Evolutionary conservation across 2,888 invertebrate genomes (phyloP).

Genomic region (Platypus cylindrus): DNA sequence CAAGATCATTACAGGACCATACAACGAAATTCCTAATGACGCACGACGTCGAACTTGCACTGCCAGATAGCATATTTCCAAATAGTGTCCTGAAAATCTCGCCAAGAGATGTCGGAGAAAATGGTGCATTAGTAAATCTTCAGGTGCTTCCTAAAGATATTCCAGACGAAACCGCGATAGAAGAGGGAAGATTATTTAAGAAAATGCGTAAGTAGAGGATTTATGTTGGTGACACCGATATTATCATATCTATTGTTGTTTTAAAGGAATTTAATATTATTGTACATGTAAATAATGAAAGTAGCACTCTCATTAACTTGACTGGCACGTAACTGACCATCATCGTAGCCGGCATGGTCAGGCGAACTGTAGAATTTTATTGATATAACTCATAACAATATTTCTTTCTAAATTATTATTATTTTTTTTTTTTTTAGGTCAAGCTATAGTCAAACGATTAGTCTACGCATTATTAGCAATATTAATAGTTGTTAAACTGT

Average conservation of each 20-base stretch:
- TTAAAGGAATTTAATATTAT: too few species aligned
- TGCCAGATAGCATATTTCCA: slow-evolving; percentile 62
- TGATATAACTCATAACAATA: too few species aligned
- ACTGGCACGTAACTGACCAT: too few species aligned
- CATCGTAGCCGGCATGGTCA: too few species aligned
- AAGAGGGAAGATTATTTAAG: slow-evolving; percentile 46
- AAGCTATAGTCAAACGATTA: slow-evolving; percentile 1
- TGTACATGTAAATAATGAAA: too few species aligned
- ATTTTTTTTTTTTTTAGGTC: too few species aligned
- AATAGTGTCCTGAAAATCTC: slow-evolving; percentile 62
- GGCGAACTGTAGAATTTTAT: too few species aligned
- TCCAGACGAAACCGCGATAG: slow-evolving; percentile 31
- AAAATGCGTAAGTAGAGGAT: slow-evolving; percentile 49
- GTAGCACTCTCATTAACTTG: too few species aligned
- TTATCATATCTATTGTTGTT: not conserved
- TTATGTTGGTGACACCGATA: not conserved
- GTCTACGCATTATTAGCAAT: slow-evolving; percentile 60
- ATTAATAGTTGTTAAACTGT: slow-evolving; percentile 62
- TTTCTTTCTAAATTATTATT: too few species aligned
- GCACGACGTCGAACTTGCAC: slow-evolving; percentile 57
- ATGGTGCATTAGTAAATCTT: slow-evolving; percentile 61
- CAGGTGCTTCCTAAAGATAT: slow-evolving; percentile 51
- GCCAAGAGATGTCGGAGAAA: slow-evolving; percentile 59
- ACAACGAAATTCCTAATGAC: slow-evolving; percentile 55
- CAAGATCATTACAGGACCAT: slow-evolving; percentile 56